Evolutionary conservation across 2,113 vertebrate genomes (phyloP), one percentile per base, ranked within the genome.

Genomic region (Prionailurus viverrinus): DNA sequence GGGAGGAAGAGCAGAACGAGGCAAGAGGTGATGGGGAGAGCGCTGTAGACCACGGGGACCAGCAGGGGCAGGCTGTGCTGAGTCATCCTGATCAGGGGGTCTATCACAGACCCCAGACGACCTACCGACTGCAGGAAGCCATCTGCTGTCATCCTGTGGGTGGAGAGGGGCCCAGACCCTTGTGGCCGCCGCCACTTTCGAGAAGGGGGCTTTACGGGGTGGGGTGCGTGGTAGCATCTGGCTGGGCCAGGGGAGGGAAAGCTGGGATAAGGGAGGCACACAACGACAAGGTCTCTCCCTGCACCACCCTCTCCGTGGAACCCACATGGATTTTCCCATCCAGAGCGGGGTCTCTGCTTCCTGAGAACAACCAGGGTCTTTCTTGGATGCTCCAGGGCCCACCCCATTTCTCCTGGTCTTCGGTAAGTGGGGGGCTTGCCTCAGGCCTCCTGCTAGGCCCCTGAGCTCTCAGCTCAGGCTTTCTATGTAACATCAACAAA

Each of bases 1-100:
- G 88, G 96, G 39, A 98, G 79, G 73, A 87, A 89, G 48, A 92
- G 87, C 11, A 96, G 0, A 0, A 73, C 0, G 21, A 98, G 53
- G 33, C 96, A 58, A 18, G 97, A 61, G 7, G 4, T 1, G 1
- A 97, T 68, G 58, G 80, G 91, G 53, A 55, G 0, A 3, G 48
- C 7, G 1, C 97, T 65, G 0, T 97, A 97, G 80, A 45, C 16
- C 8, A 95, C 4, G 0, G 69, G 66, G 1, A 95, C 90, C 63
- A 97, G 73, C 73, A 97, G 88, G 27, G 97, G 58, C 39, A 89
- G 12, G 10, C 13, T 1, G 48, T 73, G 80, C 29, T 0, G 1
- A 31, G 74, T 51, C 74, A 84, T 76, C 25, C 29, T 63, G 27
- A 94, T 16, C 80, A 97, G 85, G 9, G 97, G 96, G 13, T 85